Conservation (phyloP, 2,888 invertebrate genomes). For the Pterostichus madidus region DNA sequence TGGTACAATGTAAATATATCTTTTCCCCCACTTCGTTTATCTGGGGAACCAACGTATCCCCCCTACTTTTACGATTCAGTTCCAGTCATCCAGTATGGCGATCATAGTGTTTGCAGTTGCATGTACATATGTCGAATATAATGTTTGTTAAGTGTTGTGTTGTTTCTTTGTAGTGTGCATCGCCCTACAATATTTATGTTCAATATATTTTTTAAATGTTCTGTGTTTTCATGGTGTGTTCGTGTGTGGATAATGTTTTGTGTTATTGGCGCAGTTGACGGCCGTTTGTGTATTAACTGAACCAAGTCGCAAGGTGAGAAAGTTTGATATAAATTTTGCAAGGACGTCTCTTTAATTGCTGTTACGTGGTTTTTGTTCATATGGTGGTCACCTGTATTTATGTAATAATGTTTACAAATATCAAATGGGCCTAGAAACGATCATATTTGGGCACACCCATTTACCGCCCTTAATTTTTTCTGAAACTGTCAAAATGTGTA, state of each 20-base stretch:
- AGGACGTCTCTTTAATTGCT: constrained; percentile 40
- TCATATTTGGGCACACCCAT: constrained; percentile 63
- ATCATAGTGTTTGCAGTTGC: constrained; percentile 59
- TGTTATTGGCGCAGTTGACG: constrained; percentile 55
- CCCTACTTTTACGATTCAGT: constrained; percentile 47
- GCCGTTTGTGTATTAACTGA: constrained; percentile 35
- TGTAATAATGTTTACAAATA: constrained; percentile 36
- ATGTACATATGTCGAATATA: constrained; percentile 56
- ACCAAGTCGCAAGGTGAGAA: constrained; percentile 61
- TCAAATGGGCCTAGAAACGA: background rate
- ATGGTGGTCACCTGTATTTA: background rate
- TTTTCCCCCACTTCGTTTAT: constrained; percentile 29
- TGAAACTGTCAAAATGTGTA: constrained; percentile 53
- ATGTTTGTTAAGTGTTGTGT: constrained; percentile 30
- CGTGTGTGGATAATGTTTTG: constrained; percentile 29
- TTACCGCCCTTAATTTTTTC: constrained; percentile 57
- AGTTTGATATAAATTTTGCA: constrained; percentile 51
- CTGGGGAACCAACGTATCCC: constrained; percentile 34
- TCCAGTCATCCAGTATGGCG: constrained; percentile 60
- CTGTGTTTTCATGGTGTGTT: constrained; percentile 22
- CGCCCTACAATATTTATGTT: constrained; percentile 24
- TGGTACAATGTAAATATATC: constrained; percentile 38
- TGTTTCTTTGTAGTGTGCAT: background rate
- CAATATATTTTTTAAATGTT: constrained; percentile 20
- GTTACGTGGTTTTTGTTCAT: background rate